A percentile compares a stretch with the other conserved stretches of the same genome.
These are phyloP conservation scores for Chitala chitala DNA, from an alignment of 2,113 vertebrate genomes.

Conservation along the genomic window DNA sequence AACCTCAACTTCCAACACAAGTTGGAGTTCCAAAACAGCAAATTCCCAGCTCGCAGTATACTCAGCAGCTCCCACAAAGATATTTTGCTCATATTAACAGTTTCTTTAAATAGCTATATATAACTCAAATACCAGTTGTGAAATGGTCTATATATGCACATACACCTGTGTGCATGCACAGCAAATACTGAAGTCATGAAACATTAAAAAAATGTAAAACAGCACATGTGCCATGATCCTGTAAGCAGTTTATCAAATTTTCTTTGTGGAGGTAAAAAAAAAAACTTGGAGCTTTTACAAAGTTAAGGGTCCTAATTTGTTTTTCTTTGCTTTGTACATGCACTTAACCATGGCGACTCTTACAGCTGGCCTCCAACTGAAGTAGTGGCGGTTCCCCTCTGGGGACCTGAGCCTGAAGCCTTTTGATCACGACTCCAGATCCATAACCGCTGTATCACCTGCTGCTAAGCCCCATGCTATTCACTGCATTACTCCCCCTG, in stretches of 20 bases:
- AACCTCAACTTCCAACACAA: neutral
- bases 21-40: neutral
- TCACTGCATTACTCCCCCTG: neutral
- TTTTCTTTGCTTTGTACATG: neutral
- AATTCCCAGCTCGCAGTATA: conserved; percentile 1
- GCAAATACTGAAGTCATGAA: neutral
- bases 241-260: neutral
- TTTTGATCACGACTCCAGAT: neutral
- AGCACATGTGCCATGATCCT: neutral
- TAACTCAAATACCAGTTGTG: too few relatives aligned
- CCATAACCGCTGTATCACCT: neutral
- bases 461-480: neutral
- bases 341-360: neutral
- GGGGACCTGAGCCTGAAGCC: neutral
- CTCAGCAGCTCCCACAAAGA: neutral
- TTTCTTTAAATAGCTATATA: too few relatives aligned
- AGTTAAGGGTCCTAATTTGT: neutral
- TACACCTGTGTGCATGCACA: conserved; percentile 1
- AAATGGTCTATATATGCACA: too few relatives aligned
- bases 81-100: neutral
- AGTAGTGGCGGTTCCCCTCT: neutral
- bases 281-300: neutral
- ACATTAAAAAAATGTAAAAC: conserved; percentile 7
- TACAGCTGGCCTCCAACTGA: neutral
- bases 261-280: neutral